Conservation (phyloP, 2,888 invertebrate genomes). For the Chironomus riparius region DNA sequence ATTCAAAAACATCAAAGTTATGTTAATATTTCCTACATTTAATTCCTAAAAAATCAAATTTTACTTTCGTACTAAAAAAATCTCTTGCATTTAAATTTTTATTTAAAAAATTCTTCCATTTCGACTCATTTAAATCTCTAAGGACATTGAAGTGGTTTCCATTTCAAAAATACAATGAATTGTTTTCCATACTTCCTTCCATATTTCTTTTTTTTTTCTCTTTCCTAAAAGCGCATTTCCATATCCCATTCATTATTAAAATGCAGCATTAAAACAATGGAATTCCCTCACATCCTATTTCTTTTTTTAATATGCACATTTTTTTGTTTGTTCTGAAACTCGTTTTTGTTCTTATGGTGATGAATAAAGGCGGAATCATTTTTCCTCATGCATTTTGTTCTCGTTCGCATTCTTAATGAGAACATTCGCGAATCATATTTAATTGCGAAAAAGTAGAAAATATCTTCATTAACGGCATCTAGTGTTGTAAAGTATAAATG, state of each 20-base stretch:
- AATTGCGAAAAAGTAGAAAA: slow-evolving; percentile 5
- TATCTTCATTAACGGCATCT: slow-evolving; percentile 1
- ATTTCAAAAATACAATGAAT: slow-evolving; percentile 1
- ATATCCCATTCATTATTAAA: neutral
- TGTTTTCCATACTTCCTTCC: slow-evolving; percentile 9
- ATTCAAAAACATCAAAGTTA: no score
- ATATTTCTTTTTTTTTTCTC: neutral
- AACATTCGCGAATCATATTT: slow-evolving; percentile 16
- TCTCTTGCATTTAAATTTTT: neutral
- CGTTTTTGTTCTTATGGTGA: neutral
- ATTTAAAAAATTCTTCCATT: neutral
- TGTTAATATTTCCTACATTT: no score
- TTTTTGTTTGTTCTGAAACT: neutral
- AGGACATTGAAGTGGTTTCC: slow-evolving; percentile 9
- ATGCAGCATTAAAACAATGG: neutral
- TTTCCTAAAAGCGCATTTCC: neutral
- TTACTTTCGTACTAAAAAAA: neutral
- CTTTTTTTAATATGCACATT: neutral
- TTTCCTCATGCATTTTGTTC: neutral
- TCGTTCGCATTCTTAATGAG: neutral
- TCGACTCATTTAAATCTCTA: slow-evolving; percentile 17
- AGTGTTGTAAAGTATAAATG: neutral
- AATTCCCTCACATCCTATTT: neutral
- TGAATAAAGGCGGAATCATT: slow-evolving; percentile 18
- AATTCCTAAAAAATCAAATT: no score